These are phyloP conservation scores for Pilophorus perplexus DNA, from an alignment of 2,888 invertebrate genomes.

Conservation along the genomic window DNA sequence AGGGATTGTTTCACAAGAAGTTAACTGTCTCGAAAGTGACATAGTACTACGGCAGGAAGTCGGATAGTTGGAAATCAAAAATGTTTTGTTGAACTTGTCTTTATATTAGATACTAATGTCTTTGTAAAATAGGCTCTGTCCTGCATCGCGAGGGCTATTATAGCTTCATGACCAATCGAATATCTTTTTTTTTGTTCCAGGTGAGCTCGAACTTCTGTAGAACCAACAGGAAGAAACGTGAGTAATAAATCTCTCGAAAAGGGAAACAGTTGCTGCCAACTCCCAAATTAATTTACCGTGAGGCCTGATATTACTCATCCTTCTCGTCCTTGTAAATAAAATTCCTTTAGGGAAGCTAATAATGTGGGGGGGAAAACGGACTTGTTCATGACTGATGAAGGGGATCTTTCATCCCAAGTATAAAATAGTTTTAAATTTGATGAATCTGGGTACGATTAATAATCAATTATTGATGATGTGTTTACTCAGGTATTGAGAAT, in stretches of 20 bases:
- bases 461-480: too few species aligned
- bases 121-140: too few species aligned
- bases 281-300: slow-evolving; percentile 34
- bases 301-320: slow-evolving; percentile 28
- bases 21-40: too few species aligned
- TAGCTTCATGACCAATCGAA: too few species aligned
- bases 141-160: too few species aligned
- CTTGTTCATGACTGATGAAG: slow-evolving; percentile 5
- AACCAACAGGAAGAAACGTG: slow-evolving; percentile 13
- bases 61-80: too few species aligned
- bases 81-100: too few species aligned
- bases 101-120: too few species aligned
- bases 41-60: too few species aligned
- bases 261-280: slow-evolving; percentile 24
- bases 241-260: slow-evolving; percentile 21
- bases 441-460: too few species aligned
- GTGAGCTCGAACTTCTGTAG: slow-evolving; percentile 10
- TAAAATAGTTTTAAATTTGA: slow-evolving; percentile 20
- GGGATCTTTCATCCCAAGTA: neutral
- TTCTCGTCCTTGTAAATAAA: slow-evolving; percentile 22
- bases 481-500: too few species aligned
- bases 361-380: slow-evolving; percentile 7
- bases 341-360: slow-evolving; percentile 17
- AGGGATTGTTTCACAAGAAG: too few species aligned
- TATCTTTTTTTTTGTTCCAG: slow-evolving; percentile 15